Conservation (phyloP, 2,888 invertebrate genomes). For the Zaprionus bogoriensis region DNA sequence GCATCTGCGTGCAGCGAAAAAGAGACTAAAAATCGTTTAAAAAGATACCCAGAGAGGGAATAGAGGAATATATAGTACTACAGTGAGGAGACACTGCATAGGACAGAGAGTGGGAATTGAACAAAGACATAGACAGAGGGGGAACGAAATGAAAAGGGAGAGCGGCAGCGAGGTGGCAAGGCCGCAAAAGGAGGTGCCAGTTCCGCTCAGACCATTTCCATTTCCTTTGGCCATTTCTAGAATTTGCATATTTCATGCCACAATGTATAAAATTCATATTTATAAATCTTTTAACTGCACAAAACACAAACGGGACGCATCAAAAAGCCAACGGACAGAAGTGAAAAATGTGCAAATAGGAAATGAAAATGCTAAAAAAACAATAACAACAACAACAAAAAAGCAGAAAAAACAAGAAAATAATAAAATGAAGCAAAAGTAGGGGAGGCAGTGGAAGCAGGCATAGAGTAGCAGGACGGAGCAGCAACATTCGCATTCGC, state of each 20-base stretch:
- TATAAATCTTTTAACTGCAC: conserved; percentile 77
- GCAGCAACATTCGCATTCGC: conserved; percentile 40
- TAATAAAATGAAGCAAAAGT: conserved; percentile 34
- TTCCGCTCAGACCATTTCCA: conserved; percentile 68
- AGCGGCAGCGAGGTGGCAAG: neutral
- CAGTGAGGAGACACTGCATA: no score
- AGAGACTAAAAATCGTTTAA: conserved; percentile 41
- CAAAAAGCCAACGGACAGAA: conserved; percentile 72
- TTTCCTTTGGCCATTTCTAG: conserved; percentile 70
- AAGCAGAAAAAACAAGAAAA: conserved; percentile 7
- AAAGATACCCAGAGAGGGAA: conserved; percentile 32
- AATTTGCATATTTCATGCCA: conserved; percentile 77
- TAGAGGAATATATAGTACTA: neutral
- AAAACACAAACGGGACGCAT: conserved; percentile 71
- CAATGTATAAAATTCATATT: conserved; percentile 78
- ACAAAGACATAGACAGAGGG: neutral
- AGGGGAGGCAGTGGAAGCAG: neutral
- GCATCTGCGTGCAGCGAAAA: conserved; percentile 55
- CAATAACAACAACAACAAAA: conserved; percentile 13
- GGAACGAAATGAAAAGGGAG: neutral
- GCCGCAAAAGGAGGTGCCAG: conserved; percentile 45
- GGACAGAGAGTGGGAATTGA: neutral
- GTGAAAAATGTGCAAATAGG: conserved; percentile 72
- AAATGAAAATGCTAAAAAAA: conserved; percentile 62
- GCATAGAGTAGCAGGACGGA: conserved; percentile 24